A percentile compares a stretch with the other conserved stretches of the same genome.
phyloP scores from a whole-genome alignment of 1,140 invertebrate species.

The Pachypeltis micranthus region DNA sequence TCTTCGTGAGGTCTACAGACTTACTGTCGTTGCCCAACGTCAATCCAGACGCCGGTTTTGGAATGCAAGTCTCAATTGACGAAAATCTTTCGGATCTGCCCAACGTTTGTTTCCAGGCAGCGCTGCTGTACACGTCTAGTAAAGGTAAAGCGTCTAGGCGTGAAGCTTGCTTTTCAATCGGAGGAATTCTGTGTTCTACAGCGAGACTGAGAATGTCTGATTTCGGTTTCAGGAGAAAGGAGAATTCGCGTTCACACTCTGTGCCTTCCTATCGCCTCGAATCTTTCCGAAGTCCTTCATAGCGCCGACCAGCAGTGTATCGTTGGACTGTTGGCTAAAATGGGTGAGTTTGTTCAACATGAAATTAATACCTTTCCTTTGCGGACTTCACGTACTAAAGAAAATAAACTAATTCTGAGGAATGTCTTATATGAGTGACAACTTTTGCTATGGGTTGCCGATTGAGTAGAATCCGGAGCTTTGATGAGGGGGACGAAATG shows the following conservation, averaged over 20 bases:
- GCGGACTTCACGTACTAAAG: too few species aligned
- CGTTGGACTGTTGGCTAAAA: slow-evolving; percentile 82
- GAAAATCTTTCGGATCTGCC: slow-evolving; percentile 78
- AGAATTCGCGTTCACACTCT: slow-evolving; percentile 95
- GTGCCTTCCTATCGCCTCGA: slow-evolving; percentile 78
- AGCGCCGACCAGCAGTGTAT: slow-evolving; percentile 94
- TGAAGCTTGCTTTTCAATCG: not conserved
- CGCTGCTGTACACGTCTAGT: slow-evolving; percentile 92
- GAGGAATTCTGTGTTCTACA: not conserved
- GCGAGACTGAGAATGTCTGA: too few species aligned
- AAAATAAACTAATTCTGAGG: too few species aligned
- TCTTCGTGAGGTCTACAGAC: slow-evolving; percentile 97
- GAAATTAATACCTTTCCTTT: too few species aligned
- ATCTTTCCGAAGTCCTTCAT: slow-evolving; percentile 72
- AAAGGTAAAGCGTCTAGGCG: slow-evolving; percentile 52
- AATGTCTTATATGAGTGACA: too few species aligned
- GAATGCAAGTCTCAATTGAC: slow-evolving; percentile 92
- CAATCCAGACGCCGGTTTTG: slow-evolving; percentile 95
- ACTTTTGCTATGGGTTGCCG: too few species aligned
- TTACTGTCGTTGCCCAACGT: slow-evolving; percentile 91
- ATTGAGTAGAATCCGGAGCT: too few species aligned
- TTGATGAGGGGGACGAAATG: too few species aligned
- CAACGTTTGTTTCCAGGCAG: slow-evolving; percentile 93
- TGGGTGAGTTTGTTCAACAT: slow-evolving; percentile 69
- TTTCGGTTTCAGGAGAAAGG: slow-evolving; percentile 60